These are phyloP conservation scores for Tragopan temminckii DNA, from an alignment of 2,797 vertebrate genomes.

Conservation along the genomic window DNA sequence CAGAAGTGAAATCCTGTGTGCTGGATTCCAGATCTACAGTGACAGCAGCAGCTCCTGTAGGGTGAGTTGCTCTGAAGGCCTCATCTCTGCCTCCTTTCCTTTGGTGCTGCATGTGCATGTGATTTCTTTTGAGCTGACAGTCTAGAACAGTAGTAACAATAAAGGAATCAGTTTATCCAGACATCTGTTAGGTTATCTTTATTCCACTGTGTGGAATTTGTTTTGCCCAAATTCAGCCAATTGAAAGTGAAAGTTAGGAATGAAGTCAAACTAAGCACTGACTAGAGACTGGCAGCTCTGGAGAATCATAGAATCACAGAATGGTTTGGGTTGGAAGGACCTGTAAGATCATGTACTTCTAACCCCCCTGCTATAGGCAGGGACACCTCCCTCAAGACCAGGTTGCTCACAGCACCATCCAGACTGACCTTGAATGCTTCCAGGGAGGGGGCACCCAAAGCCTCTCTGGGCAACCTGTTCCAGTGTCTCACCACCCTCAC, in stretches of 20 bases:
- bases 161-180: not conserved
- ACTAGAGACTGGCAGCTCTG: not conserved
- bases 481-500: too few relatives aligned
- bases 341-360: too few relatives aligned
- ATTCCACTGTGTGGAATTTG: not conserved
- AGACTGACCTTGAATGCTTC: too few relatives aligned
- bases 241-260: not conserved
- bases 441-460: too few relatives aligned
- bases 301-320: too few relatives aligned
- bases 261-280: not conserved
- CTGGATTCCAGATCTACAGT: slow-evolving; percentile 80
- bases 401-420: too few relatives aligned
- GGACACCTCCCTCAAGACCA: too few relatives aligned
- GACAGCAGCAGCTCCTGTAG: slow-evolving; percentile 64
- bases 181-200: not conserved
- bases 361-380: too few relatives aligned
- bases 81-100: not conserved
- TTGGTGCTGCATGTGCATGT: not conserved
- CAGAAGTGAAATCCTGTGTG: slow-evolving; percentile 78
- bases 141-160: not conserved
- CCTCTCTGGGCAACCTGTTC: too few relatives aligned
- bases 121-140: not conserved
- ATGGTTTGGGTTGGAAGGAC: too few relatives aligned
- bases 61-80: slow-evolving; percentile 57
- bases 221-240: not conserved